Base-by-base conservation (phyloP, 2,888 invertebrate species). In the Dasysyrphus tricinctus region DNA sequence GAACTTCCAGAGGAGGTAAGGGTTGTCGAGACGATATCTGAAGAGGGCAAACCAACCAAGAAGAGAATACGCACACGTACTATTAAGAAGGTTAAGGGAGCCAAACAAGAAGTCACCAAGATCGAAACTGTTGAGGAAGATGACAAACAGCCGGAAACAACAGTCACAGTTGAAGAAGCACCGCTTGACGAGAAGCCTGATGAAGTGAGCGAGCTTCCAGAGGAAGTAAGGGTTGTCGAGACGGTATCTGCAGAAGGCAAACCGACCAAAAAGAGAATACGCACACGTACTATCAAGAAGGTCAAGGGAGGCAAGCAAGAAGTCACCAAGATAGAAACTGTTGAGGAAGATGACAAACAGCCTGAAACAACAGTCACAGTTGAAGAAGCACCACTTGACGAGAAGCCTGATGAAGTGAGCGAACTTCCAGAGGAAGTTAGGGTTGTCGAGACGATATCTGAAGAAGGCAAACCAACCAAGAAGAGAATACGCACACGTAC, bases 1-100 rank as follows among this genome's bases (percentile, higher is more conserved):
- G 32, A 32, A 32, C 32, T 32, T 72, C 88, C 86, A 67, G 91
- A 89, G 88, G 90, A 91, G 72, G 90, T 92, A 0, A 91, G 91
- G 63, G 89, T 93, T 2, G 91, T 92, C 1, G 93, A 93, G 90
- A 92, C 93, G 16, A 75, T 89, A 3, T 93, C 93, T 0, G 88
- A 89, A 47, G 91, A 91, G 75, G 92, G 91, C 16, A 90, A 89
- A 70, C 91, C 93, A 0, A 92, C 90, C 80, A 88, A 88, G 51
- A 88, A 79, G 65, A 89, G 89, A 12, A 89, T 90, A n/a, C 91
- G 91, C 57, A 92, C 90, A 49, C 89, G 91, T 19, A 90, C 90
- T 5, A 90, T 91, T 57, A 92, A 90, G 77, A 92, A 91, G 89
- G 90, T 89, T 0, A 91, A 88, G 88, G 93, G 91, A 72, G 87